Conservation (phyloP, 2,888 invertebrate genomes). For the Chouioia cunea region DNA sequence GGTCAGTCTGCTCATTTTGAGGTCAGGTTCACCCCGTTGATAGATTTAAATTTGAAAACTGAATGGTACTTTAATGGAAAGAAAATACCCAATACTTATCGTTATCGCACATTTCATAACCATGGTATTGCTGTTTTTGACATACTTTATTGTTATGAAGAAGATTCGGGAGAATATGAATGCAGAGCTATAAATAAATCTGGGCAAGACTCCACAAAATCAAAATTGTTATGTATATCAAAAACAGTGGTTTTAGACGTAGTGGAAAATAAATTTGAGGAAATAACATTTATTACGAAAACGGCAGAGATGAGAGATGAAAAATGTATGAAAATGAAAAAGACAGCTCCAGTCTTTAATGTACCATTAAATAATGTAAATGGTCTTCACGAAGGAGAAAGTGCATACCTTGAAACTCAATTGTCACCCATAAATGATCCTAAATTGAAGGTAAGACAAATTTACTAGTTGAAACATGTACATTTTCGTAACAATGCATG, state of each 20-base stretch:
- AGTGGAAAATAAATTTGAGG: conserved; percentile 95
- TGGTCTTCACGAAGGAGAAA: conserved; percentile 90
- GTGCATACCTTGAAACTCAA: conserved; percentile 90
- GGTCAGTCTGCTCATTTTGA: conserved; percentile 96
- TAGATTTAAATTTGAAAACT: conserved; percentile 93
- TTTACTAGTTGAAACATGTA: conserved; percentile 1
- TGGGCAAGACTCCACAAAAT: conserved; percentile 88
- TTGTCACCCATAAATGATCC: conserved; percentile 92
- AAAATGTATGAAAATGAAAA: conserved; percentile 79
- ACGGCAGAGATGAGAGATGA: conserved; percentile 83
- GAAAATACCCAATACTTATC: conserved; percentile 92
- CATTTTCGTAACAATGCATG: too few species aligned
- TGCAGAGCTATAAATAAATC: conserved; percentile 93
- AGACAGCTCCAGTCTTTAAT: conserved; percentile 91
- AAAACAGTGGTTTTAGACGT: conserved; percentile 94
- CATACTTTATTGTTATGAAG: conserved; percentile 95
- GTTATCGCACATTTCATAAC: conserved; percentile 97
- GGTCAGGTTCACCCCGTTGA: conserved; percentile 91
- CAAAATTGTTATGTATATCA: conserved; percentile 86
- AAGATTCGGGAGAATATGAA: conserved; percentile 94
- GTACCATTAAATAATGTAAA: conserved; percentile 90
- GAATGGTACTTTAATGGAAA: conserved; percentile 97
- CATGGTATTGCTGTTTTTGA: conserved; percentile 97
- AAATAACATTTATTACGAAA: conserved; percentile 84
- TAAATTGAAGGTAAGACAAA: conserved; percentile 76